phyloP scores from a whole-genome alignment of 2,797 vertebrate species.

The Gallirallus australis region DNA sequence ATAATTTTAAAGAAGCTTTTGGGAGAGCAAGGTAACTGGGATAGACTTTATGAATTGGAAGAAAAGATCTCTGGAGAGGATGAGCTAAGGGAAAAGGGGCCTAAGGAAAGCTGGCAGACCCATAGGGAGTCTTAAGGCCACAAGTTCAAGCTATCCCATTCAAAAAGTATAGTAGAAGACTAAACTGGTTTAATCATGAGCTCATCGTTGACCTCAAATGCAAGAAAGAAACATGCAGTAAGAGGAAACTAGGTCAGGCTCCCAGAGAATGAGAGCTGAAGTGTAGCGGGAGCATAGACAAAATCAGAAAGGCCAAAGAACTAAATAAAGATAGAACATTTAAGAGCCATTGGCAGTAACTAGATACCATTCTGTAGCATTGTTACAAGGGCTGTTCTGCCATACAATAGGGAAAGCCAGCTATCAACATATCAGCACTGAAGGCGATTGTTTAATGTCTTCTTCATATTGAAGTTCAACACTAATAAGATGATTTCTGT shows the following conservation, averaged over 20 bases:
- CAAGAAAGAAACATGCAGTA: slow-evolving; percentile 44
- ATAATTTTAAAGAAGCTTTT: not conserved
- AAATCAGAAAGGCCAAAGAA: slow-evolving; percentile 57
- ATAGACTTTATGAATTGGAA: not conserved
- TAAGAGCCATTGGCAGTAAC: not conserved
- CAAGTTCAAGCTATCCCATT: slow-evolving; percentile 26
- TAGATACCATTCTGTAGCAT: not conserved
- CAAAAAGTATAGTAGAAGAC: slow-evolving; percentile 1
- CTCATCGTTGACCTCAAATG: slow-evolving; percentile 61
- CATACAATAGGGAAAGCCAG: not conserved
- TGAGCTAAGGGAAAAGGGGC: not conserved
- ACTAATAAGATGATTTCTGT: slow-evolving; percentile 47
- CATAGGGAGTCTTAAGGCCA: not conserved
- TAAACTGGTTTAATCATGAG: slow-evolving; percentile 53
- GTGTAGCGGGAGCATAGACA: slow-evolving; percentile 20
- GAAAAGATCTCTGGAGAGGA: not conserved
- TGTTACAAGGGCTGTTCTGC: not conserved
- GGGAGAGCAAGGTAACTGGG: not conserved
- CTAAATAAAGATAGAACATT: slow-evolving; percentile 49
- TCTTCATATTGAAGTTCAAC: not conserved
- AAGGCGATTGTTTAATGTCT: slow-evolving; percentile 29
- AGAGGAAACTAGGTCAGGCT: slow-evolving; percentile 62
- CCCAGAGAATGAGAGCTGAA: slow-evolving; percentile 50
- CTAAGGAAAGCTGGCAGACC: slow-evolving; percentile 13
- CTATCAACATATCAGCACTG: slow-evolving; percentile 14